Percentiles rank a stretch among this genome's conserved stretches.
phyloP scores from a whole-genome alignment of 2,888 invertebrate genomes.

The Hirtodrosophila histrioides region DNA sequence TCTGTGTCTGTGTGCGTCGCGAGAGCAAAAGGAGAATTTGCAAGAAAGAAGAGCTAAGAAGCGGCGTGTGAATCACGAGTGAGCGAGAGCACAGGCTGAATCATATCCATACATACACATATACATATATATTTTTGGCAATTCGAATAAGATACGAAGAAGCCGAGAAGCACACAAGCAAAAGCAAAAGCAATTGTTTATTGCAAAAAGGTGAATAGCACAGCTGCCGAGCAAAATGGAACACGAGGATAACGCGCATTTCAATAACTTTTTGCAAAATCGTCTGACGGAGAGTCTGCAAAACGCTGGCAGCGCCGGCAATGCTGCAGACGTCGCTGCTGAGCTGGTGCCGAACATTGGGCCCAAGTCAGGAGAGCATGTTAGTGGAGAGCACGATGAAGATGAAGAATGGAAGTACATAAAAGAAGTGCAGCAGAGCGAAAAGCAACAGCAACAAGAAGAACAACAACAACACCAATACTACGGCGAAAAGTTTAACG shows the following conservation, averaged over 20 bases:
- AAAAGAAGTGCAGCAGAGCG: slow-evolving; percentile 87
- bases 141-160: slow-evolving; percentile 35
- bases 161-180: slow-evolving; percentile 9
- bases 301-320: slow-evolving; percentile 66
- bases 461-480: slow-evolving; percentile 50
- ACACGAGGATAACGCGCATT: slow-evolving; percentile 81
- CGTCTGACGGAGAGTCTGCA: slow-evolving; percentile 78
- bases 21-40: slow-evolving; percentile 69
- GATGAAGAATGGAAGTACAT: slow-evolving; percentile 96
- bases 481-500: slow-evolving; percentile 58
- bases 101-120: slow-evolving; percentile 28
- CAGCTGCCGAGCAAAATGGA: slow-evolving; percentile 69
- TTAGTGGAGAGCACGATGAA: slow-evolving; percentile 69
- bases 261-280: slow-evolving; percentile 78
- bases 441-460: slow-evolving; percentile 73
- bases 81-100: slow-evolving; percentile 46
- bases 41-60: slow-evolving; percentile 58
- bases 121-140: slow-evolving; percentile 39
- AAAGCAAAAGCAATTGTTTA: slow-evolving; percentile 37
- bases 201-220: slow-evolving; percentile 31
- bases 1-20: slow-evolving; percentile 60
- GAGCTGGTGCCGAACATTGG: slow-evolving; percentile 67
- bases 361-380: slow-evolving; percentile 75
- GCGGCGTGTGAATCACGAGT: slow-evolving; percentile 70
- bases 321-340: slow-evolving; percentile 56